phyloP scores from a whole-genome alignment of 2,888 invertebrate species.

The Hypomecis atomaria region DNA sequence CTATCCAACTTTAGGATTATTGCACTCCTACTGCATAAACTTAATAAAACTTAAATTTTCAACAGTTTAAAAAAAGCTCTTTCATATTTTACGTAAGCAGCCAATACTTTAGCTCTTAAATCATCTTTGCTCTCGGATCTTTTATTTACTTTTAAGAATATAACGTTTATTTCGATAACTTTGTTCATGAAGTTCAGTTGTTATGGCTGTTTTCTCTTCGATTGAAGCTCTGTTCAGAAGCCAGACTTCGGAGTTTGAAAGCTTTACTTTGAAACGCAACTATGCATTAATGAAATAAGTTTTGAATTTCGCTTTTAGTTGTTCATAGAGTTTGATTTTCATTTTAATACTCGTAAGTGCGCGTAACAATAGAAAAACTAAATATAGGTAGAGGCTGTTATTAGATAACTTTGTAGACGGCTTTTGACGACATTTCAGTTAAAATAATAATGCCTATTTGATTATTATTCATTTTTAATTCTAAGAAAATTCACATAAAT shows the following conservation, averaged over 20 bases:
- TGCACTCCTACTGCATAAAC: too few relatives aligned
- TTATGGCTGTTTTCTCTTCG: conserved; percentile 37
- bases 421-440: too few relatives aligned
- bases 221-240: conserved; percentile 37
- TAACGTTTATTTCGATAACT: conserved; percentile 9
- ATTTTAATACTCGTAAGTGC: conserved; percentile 15
- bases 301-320: conserved; percentile 38
- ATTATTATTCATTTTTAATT: too few relatives aligned
- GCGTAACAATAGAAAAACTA: conserved; percentile 1
- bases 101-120: too few relatives aligned
- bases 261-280: conserved; percentile 37
- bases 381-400: neutral
- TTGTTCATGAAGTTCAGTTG: conserved; percentile 31
- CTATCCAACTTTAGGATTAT: too few relatives aligned
- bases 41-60: too few relatives aligned
- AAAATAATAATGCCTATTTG: too few relatives aligned
- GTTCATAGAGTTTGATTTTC: conserved; percentile 22
- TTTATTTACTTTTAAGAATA: neutral
- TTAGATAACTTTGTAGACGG: neutral
- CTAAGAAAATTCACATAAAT: too few relatives aligned
- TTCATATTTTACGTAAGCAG: too few relatives aligned
- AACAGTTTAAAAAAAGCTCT: too few relatives aligned
- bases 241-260: conserved; percentile 30
- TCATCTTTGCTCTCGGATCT: neutral
- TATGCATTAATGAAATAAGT: conserved; percentile 45